These are phyloP conservation scores for Chromis chromis DNA, from an alignment of 2,797 vertebrate genomes.

Conservation along the genomic window DNA sequence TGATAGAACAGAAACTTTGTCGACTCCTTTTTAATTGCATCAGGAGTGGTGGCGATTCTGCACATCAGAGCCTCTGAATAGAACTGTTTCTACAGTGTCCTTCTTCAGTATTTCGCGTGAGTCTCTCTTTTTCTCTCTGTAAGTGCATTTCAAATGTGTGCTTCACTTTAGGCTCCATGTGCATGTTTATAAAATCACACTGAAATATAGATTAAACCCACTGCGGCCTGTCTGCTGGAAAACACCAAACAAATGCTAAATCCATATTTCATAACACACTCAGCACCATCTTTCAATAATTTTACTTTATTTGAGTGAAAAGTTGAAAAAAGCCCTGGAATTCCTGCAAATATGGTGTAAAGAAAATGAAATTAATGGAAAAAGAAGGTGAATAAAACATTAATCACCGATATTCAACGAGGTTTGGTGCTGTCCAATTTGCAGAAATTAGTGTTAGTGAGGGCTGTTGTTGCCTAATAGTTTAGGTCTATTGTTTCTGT, in stretches of 20 bases:
- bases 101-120: slow-evolving; percentile 18
- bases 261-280: slow-evolving; percentile 51
- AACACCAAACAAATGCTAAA: slow-evolving; percentile 56
- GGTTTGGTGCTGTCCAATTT: slow-evolving; percentile 35
- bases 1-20: slow-evolving; percentile 65
- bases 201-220: slow-evolving; percentile 43
- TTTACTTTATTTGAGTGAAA: slow-evolving; percentile 32
- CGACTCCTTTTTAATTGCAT: slow-evolving; percentile 77
- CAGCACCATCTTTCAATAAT: slow-evolving; percentile 30
- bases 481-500: slow-evolving; percentile 60
- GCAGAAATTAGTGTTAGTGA: slow-evolving; percentile 10
- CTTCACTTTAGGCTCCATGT: slow-evolving; percentile 18
- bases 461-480: slow-evolving; percentile 49
- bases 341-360: background rate
- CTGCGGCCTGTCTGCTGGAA: slow-evolving; percentile 24
- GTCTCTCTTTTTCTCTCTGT: background rate
- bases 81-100: slow-evolving; percentile 32
- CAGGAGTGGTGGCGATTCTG: slow-evolving; percentile 54
- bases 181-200: slow-evolving; percentile 26
- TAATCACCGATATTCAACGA: slow-evolving; percentile 31
- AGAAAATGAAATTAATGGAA: slow-evolving; percentile 17
- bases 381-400: slow-evolving; percentile 50
- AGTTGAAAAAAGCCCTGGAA: background rate
- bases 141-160: slow-evolving; percentile 8
- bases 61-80: slow-evolving; percentile 51